Evolutionary conservation across 2,888 invertebrate species (phyloP).

Genomic region (Trypoxylon attenuatum): DNA sequence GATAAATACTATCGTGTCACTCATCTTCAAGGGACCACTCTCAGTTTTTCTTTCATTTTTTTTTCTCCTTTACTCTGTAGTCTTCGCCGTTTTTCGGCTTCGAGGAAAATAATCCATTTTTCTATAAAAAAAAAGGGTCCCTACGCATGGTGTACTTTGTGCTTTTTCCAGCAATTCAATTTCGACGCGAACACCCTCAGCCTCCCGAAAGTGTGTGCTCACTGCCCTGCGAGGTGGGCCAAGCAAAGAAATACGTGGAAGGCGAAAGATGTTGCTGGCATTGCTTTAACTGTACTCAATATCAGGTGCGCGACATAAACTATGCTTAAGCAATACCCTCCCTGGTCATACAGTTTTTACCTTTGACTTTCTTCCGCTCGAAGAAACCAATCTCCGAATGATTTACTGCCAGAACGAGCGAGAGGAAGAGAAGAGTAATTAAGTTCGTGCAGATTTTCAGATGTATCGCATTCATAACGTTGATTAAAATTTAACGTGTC

Average conservation of each 20-base stretch:
- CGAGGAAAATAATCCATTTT: no score
- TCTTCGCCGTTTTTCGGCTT: neutral
- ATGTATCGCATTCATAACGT: no score
- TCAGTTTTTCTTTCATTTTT: no score
- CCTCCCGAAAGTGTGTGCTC: slow-evolving; percentile 95
- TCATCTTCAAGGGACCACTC: no score
- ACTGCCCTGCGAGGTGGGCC: slow-evolving; percentile 89
- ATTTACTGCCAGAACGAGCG: no score
- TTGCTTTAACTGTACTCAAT: slow-evolving; percentile 91
- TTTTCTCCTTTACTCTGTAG: no score
- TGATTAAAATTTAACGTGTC: no score
- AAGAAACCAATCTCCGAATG: no score
- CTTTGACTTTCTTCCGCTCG: neutral
- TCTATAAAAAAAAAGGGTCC: neutral
- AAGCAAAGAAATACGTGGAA: slow-evolving; percentile 94
- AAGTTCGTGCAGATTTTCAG: no score
- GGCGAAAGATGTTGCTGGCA: slow-evolving; percentile 97
- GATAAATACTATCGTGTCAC: no score
- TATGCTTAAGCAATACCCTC: slow-evolving; percentile 1
- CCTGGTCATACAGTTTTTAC: neutral
- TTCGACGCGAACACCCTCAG: slow-evolving; percentile 85
- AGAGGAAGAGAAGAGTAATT: no score
- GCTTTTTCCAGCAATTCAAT: slow-evolving; percentile 85
- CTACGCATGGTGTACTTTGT: no score
- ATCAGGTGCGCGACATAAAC: slow-evolving; percentile 78